These are phyloP conservation scores for Xenus cinereus DNA, from an alignment of 2,113 vertebrate species.

Conservation along the genomic window DNA sequence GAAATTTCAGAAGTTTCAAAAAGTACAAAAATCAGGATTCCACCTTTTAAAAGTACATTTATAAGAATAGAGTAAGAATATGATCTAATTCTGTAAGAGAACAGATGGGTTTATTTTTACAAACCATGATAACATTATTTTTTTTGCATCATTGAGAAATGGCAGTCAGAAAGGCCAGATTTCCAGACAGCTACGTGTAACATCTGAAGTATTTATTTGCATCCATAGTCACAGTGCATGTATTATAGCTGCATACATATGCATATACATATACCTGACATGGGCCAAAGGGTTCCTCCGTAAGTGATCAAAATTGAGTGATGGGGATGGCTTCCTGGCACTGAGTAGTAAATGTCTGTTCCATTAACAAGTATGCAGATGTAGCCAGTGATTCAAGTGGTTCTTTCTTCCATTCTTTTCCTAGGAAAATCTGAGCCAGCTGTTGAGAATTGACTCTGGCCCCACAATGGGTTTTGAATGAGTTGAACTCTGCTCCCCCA, in stretches of 20 bases:
- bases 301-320: background rate
- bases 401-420: background rate
- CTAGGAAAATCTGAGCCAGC: background rate
- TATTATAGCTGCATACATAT: background rate
- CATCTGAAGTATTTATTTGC: background rate
- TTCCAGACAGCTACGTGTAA: background rate
- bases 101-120: background rate
- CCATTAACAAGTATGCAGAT: background rate
- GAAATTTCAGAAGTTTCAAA: background rate
- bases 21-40: background rate
- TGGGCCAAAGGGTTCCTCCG: background rate
- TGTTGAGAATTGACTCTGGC: background rate
- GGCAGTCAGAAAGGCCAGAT: background rate
- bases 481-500: background rate
- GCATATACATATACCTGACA: background rate
- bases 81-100: background rate
- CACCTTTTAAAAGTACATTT: background rate
- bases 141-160: background rate
- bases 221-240: background rate
- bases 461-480: background rate
- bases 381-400: background rate
- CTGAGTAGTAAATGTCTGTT: background rate
- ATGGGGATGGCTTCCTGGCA: background rate
- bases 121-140: background rate
- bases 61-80: background rate